These are phyloP conservation scores for Oxyura jamaicensis DNA, from an alignment of 2,113 vertebrate species.

Conservation along the genomic window DNA sequence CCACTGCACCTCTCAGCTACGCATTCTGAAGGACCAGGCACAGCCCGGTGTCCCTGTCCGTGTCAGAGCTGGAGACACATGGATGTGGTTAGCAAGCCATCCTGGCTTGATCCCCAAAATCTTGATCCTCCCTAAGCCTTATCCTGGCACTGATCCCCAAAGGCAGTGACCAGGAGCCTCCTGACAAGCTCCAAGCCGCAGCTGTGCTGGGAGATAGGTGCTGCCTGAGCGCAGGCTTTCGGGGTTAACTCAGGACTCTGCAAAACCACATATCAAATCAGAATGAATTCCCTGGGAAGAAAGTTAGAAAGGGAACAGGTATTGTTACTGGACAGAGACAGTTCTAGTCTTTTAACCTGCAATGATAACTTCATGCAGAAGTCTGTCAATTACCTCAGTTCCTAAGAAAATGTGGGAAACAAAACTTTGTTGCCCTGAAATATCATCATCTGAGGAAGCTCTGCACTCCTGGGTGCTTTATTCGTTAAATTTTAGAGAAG, in stretches of 20 bases:
- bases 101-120: not conserved
- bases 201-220: not conserved
- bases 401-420: not conserved
- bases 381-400: not conserved
- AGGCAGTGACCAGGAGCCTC: not conserved
- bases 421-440: not conserved
- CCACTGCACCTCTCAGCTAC: not conserved
- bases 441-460: not conserved
- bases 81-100: not conserved
- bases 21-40: not conserved
- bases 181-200: not conserved
- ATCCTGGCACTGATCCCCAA: not conserved
- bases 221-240: not conserved
- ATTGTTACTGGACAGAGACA: not conserved
- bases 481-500: conserved; percentile 8
- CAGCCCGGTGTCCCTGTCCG: not conserved
- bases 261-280: not conserved
- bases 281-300: not conserved
- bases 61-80: not conserved
- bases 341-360: not conserved
- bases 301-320: not conserved
- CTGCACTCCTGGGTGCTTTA: not conserved
- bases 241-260: not conserved
- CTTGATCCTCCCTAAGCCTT: not conserved
- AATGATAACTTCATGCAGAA: not conserved